Percentiles rank a stretch among this genome's conserved stretches.
Conservation (phyloP, 92 coral and sea anemone genomes). For the Diadumene lineata region DNA sequence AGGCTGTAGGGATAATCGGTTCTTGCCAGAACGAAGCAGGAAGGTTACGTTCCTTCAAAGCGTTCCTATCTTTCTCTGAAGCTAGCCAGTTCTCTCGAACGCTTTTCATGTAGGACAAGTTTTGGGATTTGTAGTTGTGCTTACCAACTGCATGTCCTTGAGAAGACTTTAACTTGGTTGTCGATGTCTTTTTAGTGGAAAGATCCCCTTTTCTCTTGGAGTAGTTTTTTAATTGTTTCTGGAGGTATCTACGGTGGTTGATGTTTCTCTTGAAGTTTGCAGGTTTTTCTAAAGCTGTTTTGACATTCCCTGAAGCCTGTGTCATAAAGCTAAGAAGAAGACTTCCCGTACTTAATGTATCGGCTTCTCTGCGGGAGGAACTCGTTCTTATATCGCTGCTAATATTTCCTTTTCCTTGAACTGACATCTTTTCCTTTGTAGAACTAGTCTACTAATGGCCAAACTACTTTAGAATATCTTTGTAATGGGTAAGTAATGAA, state of each 20-base stretch:
- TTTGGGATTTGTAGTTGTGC: conserved; percentile 44
- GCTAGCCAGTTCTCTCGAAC: conserved; percentile 16
- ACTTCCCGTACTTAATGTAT: conserved; percentile 76
- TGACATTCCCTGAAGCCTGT: conserved; percentile 92
- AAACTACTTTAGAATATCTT: background rate
- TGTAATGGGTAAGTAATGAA: too few species aligned
- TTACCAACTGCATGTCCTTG: conserved; percentile 29
- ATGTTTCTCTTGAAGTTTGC: conserved; percentile 96
- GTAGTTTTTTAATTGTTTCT: conserved; percentile 86
- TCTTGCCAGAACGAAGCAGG: conserved; percentile 85
- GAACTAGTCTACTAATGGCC: background rate
- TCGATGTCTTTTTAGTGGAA: conserved; percentile 46
- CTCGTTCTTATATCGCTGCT: conserved; percentile 44
- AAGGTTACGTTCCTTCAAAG: conserved; percentile 62
- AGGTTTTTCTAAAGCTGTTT: conserved; percentile 95
- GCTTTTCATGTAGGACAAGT: conserved; percentile 44
- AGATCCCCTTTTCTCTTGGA: conserved; percentile 71
- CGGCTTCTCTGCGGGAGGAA: conserved; percentile 56
- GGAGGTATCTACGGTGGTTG: conserved; percentile 94
- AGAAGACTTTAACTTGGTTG: conserved; percentile 15
- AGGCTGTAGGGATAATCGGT: conserved; percentile 55
- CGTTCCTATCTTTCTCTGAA: conserved; percentile 50
- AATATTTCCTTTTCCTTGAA: conserved; percentile 36
- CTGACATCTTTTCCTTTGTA: conserved; percentile 49
- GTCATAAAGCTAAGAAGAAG: conserved; percentile 93